These are phyloP conservation scores for Glaucidium brasilianum DNA, from an alignment of 2,113 vertebrate genomes.

Conservation along the genomic window DNA sequence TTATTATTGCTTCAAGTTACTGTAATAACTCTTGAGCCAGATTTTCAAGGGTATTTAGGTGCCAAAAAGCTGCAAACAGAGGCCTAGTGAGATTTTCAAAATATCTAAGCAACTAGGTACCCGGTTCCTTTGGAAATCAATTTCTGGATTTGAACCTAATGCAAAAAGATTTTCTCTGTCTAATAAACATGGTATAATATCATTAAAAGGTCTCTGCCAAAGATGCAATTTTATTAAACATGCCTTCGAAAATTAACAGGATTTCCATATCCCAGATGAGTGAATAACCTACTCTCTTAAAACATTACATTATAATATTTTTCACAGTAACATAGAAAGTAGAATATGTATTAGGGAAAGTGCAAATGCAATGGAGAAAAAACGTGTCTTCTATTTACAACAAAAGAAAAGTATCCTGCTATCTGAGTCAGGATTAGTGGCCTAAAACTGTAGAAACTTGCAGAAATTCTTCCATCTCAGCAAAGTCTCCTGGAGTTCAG, in stretches of 20 bases:
- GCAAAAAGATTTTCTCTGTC: not conserved
- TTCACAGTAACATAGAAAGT: not conserved
- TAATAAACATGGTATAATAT: not conserved
- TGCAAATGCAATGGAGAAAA: not conserved
- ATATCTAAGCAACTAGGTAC: not conserved
- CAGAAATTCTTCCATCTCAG: not conserved
- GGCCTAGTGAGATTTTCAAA: not conserved
- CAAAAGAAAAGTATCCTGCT: not conserved
- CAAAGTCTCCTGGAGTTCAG: not conserved
- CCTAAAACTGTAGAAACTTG: not conserved
- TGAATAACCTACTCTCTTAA: not conserved
- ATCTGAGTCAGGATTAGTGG: not conserved
- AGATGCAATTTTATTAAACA: not conserved
- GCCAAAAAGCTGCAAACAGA: conserved; percentile 12
- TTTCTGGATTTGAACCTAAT: conserved; percentile 31
- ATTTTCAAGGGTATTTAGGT: not conserved
- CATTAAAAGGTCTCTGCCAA: not conserved
- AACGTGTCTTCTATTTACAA: not conserved
- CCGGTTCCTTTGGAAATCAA: not conserved
- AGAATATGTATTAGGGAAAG: not conserved
- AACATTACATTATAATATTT: not conserved
- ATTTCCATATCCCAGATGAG: conserved; percentile 5
- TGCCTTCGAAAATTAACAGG: not conserved
- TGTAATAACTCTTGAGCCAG: conserved; percentile 2
- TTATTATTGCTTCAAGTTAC: conserved; percentile 8